These are phyloP conservation scores for Alexandromys fortis DNA, from an alignment of 2,113 vertebrate species.

Conservation along the genomic window DNA sequence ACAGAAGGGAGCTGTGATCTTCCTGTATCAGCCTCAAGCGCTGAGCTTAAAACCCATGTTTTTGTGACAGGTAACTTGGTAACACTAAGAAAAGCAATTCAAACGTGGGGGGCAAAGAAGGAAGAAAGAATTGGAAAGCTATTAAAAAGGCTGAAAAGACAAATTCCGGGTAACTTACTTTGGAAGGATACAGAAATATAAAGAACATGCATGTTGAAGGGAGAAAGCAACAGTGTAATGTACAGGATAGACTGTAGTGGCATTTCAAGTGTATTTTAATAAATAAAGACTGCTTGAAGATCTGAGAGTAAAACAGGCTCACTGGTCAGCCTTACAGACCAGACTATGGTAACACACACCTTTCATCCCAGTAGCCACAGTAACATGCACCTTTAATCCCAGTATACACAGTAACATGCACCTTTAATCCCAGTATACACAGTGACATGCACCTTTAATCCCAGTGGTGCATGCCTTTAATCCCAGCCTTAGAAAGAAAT, in stretches of 20 bases:
- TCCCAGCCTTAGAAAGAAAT: too few species aligned
- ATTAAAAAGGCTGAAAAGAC: background rate
- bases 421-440: too few species aligned
- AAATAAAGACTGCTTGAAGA: too few species aligned
- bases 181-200: background rate
- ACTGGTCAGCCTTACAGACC: too few species aligned
- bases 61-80: background rate
- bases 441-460: too few species aligned
- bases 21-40: background rate
- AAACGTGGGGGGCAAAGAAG: background rate
- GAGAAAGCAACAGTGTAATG: background rate
- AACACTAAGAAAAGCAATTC: background rate
- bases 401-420: too few species aligned
- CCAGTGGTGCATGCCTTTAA: too few species aligned
- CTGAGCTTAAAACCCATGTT: background rate
- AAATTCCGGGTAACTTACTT: background rate
- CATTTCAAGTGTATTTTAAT: too few species aligned
- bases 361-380: too few species aligned
- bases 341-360: too few species aligned
- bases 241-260: background rate
- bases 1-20: background rate
- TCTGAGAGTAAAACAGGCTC: too few species aligned
- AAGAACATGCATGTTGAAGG: background rate
- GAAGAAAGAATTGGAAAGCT: background rate
- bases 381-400: too few species aligned